A percentile compares a stretch with the other conserved stretches of the same genome.
These are phyloP conservation scores for Morpho helenor DNA, from an alignment of 2,888 invertebrate species.

Conservation along the genomic window DNA sequence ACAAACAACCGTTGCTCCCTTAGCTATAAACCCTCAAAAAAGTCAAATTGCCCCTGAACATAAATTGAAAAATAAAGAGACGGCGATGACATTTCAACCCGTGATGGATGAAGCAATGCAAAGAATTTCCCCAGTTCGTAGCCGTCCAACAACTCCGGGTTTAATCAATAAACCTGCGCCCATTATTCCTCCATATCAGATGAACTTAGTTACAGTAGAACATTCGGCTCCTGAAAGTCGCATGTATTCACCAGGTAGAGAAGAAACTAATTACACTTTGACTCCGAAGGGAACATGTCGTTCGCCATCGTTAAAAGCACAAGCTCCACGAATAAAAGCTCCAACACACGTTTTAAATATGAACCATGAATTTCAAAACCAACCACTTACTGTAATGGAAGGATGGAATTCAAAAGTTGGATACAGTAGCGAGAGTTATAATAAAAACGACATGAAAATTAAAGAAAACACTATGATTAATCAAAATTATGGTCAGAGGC, in stretches of 20 bases:
- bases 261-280: constrained; percentile 81
- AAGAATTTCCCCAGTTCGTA: constrained; percentile 74
- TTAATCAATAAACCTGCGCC: constrained; percentile 87
- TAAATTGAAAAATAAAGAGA: constrained; percentile 68
- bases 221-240: constrained; percentile 80
- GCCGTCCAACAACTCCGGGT: constrained; percentile 84
- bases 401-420: constrained; percentile 69
- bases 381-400: constrained; percentile 69
- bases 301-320: constrained; percentile 83
- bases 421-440: constrained; percentile 70
- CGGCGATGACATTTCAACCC: constrained; percentile 83
- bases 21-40: constrained; percentile 9
- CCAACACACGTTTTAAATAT: constrained; percentile 43
- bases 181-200: constrained; percentile 88
- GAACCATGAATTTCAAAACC: constrained; percentile 42
- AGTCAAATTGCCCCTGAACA: constrained; percentile 31
- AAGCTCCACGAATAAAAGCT: constrained; percentile 82
- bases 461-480: constrained; percentile 60
- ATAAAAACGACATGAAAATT: constrained; percentile 52
- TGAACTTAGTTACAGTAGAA: constrained; percentile 85
- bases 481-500: constrained; percentile 63
- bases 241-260: constrained; percentile 80
- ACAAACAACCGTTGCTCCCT: constrained; percentile 1
- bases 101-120: constrained; percentile 77
- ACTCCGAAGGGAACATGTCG: constrained; percentile 81